phyloP scores from a whole-genome alignment of 37 sponge, comb jelly and placozoan genomes.

The Geodia barretti region DNA sequence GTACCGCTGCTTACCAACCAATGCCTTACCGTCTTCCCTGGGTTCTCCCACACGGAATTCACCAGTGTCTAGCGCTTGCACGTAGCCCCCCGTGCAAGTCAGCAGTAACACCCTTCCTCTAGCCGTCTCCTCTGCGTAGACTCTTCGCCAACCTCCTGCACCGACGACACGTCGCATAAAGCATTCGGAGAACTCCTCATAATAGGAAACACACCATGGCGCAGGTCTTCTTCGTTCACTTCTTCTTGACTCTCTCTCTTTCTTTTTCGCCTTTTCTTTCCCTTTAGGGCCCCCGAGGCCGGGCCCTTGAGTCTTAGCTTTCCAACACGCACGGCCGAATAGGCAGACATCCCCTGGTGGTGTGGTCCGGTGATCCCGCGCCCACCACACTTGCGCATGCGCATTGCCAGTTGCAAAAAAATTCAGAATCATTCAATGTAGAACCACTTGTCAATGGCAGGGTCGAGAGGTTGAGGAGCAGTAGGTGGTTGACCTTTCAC shows the following conservation, averaged over 20 bases:
- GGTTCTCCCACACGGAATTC: constrained; percentile 47
- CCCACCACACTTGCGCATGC: no score
- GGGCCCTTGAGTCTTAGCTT: constrained; percentile 60
- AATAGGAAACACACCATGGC: constrained; percentile 17
- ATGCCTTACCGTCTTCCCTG: constrained; percentile 47
- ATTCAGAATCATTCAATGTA: no score
- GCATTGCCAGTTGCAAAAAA: no score
- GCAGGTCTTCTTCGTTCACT: constrained; percentile 25
- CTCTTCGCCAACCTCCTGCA: constrained; percentile 69
- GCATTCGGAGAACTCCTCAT: background rate
- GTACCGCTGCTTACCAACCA: background rate
- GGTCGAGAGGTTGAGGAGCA: constrained; percentile 34
- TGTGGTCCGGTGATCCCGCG: no score
- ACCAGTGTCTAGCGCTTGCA: constrained; percentile 63
- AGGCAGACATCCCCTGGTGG: constrained; percentile 55
- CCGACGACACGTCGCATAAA: background rate
- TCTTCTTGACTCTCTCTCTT: constrained; percentile 7
- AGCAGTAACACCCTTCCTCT: constrained; percentile 57
- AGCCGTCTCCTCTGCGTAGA: constrained; percentile 42
- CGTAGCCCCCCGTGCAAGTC: constrained; percentile 45
- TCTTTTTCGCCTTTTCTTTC: constrained; percentile 31
- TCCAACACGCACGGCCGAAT: constrained; percentile 50
- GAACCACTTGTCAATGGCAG: constrained; percentile 69
- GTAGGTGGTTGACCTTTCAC: constrained; percentile 44
- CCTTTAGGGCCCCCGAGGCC: background rate